These are phyloP conservation scores for Sylvicola fuscatus DNA, from an alignment of 2,888 invertebrate species.

Conservation along the genomic window DNA sequence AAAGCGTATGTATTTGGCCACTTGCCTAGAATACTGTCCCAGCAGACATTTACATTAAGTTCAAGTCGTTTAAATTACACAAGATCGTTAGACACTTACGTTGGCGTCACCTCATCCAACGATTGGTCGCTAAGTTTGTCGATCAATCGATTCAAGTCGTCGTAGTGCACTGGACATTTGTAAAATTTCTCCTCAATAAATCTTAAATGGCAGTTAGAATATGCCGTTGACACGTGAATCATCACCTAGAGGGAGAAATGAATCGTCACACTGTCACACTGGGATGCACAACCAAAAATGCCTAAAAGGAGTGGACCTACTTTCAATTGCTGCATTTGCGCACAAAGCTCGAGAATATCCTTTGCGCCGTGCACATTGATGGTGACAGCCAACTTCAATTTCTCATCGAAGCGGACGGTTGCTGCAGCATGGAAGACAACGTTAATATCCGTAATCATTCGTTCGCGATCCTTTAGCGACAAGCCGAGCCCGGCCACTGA, in stretches of 20 bases:
- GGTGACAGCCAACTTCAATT: conserved; percentile 48
- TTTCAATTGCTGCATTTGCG: conserved; percentile 47
- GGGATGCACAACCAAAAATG: too few relatives aligned
- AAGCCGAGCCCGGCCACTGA: conserved; percentile 42
- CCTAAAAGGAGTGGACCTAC: conserved; percentile 22
- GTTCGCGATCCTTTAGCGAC: conserved; percentile 34
- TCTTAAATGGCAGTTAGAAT: conserved; percentile 44
- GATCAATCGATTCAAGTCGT: conserved; percentile 27
- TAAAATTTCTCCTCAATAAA: conserved; percentile 49
- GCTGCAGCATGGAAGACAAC: conserved; percentile 69
- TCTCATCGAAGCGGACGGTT: conserved; percentile 74
- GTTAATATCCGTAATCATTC: conserved; percentile 35
- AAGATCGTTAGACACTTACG: conserved; percentile 24
- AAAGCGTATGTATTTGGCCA: conserved; percentile 79
- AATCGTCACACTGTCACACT: too few relatives aligned
- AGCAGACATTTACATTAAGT: conserved; percentile 4
- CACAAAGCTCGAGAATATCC: conserved; percentile 50
- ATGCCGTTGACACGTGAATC: conserved; percentile 66
- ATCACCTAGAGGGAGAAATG: conserved; percentile 30
- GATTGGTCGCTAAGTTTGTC: conserved; percentile 29
- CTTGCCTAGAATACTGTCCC: conserved; percentile 32
- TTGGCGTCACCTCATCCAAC: conserved; percentile 28
- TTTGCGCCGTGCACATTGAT: conserved; percentile 64
- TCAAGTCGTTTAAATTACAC: neutral
- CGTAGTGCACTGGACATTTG: conserved; percentile 29